A percentile compares a stretch with the other conserved stretches of the same genome.
Conservation (phyloP, 1,140 invertebrate genomes). For the Trichonephila clavipes region DNA sequence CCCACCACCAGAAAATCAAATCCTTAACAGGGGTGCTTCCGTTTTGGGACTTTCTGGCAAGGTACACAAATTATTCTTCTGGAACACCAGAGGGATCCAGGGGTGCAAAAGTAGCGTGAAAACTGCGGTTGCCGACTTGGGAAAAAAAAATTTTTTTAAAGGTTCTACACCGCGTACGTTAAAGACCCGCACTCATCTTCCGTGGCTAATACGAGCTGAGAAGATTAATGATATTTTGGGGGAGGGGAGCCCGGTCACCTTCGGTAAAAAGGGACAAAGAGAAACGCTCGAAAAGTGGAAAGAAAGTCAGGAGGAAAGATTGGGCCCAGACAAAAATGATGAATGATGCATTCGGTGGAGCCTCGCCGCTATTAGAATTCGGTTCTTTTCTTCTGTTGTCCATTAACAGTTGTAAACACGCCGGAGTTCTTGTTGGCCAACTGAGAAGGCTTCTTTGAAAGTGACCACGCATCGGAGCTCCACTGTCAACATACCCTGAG, state of each 20-base stretch:
- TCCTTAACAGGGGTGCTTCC: no score
- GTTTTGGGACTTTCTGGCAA: neutral
- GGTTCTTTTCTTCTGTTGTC: slow-evolving; percentile 50
- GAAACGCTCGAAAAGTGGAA: slow-evolving; percentile 3
- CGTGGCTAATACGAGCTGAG: slow-evolving; percentile 60
- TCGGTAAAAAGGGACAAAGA: slow-evolving; percentile 57
- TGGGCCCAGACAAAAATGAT: slow-evolving; percentile 39
- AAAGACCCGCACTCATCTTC: slow-evolving; percentile 27
- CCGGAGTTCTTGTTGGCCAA: slow-evolving; percentile 60
- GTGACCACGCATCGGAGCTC: slow-evolving; percentile 22
- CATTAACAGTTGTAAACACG: slow-evolving; percentile 74
- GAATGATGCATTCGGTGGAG: slow-evolving; percentile 50
- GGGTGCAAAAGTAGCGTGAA: slow-evolving; percentile 30
- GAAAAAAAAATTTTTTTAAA: neutral
- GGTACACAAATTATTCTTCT: neutral
- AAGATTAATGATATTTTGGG: slow-evolving; percentile 74
- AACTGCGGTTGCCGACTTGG: neutral
- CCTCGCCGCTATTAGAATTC: slow-evolving; percentile 56
- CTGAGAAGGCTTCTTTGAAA: neutral
- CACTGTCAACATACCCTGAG: neutral
- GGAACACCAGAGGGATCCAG: neutral
- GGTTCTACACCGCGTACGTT: neutral
- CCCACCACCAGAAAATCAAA: no score
- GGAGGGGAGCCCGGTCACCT: slow-evolving; percentile 24
- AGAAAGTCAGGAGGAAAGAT: slow-evolving; percentile 7